These are phyloP conservation scores for Thalassarche chlororhynchos DNA, from an alignment of 2,113 vertebrate genomes.

Conservation along the genomic window DNA sequence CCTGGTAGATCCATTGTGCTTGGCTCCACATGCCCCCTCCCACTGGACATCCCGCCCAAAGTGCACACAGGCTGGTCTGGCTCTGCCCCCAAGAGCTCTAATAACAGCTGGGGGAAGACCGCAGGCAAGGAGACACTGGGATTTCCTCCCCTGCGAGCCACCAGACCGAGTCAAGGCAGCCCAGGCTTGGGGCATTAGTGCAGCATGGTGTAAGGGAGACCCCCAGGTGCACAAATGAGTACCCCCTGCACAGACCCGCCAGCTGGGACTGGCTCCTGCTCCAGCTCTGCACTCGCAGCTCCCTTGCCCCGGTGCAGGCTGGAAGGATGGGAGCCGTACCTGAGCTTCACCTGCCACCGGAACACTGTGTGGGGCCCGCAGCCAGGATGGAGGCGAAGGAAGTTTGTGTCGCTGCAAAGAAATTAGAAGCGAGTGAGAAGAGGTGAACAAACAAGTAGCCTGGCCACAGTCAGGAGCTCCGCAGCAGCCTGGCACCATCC, in stretches of 20 bases:
- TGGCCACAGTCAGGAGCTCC: not conserved
- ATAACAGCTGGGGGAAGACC: not conserved
- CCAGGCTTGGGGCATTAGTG: not conserved
- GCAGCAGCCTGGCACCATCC: not conserved
- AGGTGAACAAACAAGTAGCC: not conserved
- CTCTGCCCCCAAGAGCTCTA: not conserved
- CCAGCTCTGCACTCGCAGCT: not conserved
- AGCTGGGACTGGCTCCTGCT: not conserved
- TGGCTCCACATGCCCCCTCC: not conserved
- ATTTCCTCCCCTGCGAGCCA: not conserved
- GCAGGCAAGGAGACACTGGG: not conserved
- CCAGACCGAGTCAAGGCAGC: not conserved
- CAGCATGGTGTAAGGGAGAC: not conserved
- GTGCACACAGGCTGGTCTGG: not conserved
- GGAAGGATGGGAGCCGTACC: conserved; percentile 67
- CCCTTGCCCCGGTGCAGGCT: not conserved
- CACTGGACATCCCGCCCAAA: not conserved
- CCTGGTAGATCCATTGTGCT: not conserved
- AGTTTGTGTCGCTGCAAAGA: conserved; percentile 84
- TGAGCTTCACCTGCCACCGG: conserved; percentile 99
- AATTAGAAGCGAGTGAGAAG: not conserved
- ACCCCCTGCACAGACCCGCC: not conserved
- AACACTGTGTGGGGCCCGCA: conserved; percentile 92
- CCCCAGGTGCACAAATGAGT: not conserved
- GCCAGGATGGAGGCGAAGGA: conserved; percentile 89